These are phyloP conservation scores for Anabacerthia variegaticeps DNA, from an alignment of 2,797 vertebrate species.

Conservation along the genomic window DNA sequence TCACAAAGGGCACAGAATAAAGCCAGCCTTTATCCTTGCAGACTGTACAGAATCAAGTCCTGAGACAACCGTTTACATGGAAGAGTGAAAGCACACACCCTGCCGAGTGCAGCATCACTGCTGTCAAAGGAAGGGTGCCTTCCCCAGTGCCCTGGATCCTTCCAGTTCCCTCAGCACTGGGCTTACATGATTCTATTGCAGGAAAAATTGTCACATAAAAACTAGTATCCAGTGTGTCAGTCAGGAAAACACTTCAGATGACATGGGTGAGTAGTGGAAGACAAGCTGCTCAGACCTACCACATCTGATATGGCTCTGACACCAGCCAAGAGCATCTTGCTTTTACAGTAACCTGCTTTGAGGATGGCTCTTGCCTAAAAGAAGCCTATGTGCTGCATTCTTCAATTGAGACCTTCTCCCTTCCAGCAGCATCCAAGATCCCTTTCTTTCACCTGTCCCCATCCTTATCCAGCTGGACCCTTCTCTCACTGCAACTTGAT, in stretches of 20 bases:
- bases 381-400: background rate
- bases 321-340: background rate
- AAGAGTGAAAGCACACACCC: background rate
- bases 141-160: background rate
- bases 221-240: background rate
- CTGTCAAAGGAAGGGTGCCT: background rate
- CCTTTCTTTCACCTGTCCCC: background rate
- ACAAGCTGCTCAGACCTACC: background rate
- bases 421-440: background rate
- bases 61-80: background rate
- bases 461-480: background rate
- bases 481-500: background rate
- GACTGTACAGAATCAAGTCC: background rate
- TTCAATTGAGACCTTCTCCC: background rate
- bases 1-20: background rate
- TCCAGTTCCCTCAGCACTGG: background rate
- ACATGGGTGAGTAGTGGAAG: background rate
- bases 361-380: background rate
- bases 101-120: rapidly evolving
- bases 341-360: background rate
- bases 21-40: constrained; percentile 39
- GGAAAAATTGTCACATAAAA: background rate
- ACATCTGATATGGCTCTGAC: background rate
- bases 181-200: background rate
- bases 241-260: background rate